phyloP scores from a whole-genome alignment of 1,140 invertebrate genomes.

The Carposina sasakii region DNA sequence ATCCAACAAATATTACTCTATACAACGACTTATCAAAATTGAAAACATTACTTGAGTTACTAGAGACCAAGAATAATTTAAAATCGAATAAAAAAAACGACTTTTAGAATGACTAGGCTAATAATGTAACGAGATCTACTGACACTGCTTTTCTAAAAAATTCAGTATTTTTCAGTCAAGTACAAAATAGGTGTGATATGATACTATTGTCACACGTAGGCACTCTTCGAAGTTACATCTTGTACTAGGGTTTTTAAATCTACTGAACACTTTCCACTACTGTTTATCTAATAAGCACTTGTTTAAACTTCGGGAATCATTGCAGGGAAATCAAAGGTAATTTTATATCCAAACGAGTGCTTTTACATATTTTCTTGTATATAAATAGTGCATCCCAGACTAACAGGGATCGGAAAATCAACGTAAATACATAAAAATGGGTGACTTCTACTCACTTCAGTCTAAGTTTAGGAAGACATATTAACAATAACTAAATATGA shows the following conservation, averaged over 20 bases:
- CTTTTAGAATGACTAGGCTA: no score
- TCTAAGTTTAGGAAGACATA: constrained; percentile 61
- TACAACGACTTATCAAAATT: no score
- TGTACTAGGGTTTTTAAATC: background rate
- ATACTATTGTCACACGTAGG: background rate
- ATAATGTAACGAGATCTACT: no score
- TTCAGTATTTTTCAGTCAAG: no score
- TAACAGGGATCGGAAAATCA: constrained; percentile 40
- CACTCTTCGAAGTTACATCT: constrained; percentile 1
- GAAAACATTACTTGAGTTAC: no score
- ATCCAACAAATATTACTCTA: no score
- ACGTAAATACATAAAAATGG: constrained; percentile 34
- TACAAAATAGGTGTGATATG: background rate
- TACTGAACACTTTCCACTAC: background rate
- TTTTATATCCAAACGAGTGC: constrained; percentile 61
- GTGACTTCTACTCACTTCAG: constrained; percentile 49
- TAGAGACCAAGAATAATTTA: no score
- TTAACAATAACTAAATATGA: constrained; percentile 54
- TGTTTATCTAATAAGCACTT: background rate
- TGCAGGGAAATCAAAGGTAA: constrained; percentile 20
- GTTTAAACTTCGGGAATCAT: background rate
- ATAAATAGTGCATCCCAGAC: constrained; percentile 65
- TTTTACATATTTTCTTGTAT: constrained; percentile 36
- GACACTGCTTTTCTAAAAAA: no score
- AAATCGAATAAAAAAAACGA: no score